A percentile compares a stretch with the other conserved stretches of the same genome.
Evolutionary conservation across 2,888 invertebrate species (phyloP).

Genomic region (Pheosia gnoma): DNA sequence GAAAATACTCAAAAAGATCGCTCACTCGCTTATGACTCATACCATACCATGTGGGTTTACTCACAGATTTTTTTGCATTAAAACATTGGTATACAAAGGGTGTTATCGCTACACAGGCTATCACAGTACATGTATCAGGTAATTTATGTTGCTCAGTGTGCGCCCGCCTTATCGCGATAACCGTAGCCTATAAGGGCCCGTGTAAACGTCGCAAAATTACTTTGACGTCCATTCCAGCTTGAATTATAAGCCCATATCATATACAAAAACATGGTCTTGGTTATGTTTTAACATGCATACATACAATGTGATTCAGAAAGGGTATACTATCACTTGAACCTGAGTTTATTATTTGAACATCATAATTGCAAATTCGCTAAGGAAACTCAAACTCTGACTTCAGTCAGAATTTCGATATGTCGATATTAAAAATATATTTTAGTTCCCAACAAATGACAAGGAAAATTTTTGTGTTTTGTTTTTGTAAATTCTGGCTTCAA

Average conservation of each 20-base stretch:
- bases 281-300: too few species aligned
- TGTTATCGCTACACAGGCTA: conserved; percentile 31
- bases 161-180: not conserved
- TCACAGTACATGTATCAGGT: conserved; percentile 16
- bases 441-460: too few species aligned
- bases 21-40: conserved; percentile 11
- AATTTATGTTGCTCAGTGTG: conserved; percentile 14
- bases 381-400: too few species aligned
- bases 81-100: conserved; percentile 29
- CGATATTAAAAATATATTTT: too few species aligned
- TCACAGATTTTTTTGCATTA: conserved; percentile 45
- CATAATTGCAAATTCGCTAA: too few species aligned
- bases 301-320: too few species aligned
- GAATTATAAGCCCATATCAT: not conserved
- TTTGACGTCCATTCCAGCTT: conserved; percentile 14
- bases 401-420: too few species aligned
- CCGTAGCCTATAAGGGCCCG: not conserved
- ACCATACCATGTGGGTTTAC: conserved; percentile 20
- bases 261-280: not conserved
- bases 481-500: too few species aligned
- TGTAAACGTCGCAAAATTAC: conserved; percentile 14
- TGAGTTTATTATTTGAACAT: too few species aligned
- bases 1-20: too few species aligned
- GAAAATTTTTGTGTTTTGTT: too few species aligned
- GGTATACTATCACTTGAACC: too few species aligned